Evolutionary conservation across 2,888 invertebrate genomes (phyloP).

Genomic region (Ophion ellenae): DNA sequence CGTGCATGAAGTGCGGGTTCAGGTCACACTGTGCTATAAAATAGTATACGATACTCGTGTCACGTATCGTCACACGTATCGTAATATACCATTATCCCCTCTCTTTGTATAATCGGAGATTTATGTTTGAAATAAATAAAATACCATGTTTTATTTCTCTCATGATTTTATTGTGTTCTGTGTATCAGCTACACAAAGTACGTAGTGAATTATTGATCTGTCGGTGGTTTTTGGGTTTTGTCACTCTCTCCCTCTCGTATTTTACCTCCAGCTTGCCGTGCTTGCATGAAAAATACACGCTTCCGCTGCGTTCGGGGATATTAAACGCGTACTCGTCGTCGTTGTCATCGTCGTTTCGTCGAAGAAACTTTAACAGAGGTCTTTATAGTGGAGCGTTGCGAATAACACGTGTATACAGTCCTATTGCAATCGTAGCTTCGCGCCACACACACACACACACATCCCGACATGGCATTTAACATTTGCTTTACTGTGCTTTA

Average conservation of each 20-base stretch:
- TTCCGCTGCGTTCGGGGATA: too few species aligned
- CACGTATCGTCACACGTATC: too few species aligned
- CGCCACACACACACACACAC: too few species aligned
- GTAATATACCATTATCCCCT: too few species aligned
- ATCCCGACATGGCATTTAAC: too few species aligned
- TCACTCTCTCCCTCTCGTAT: background rate
- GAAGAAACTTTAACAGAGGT: background rate
- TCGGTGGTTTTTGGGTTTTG: constrained; percentile 64
- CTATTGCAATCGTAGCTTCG: too few species aligned
- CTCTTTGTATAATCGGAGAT: background rate
- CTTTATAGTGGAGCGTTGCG: background rate
- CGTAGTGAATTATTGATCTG: constrained; percentile 79
- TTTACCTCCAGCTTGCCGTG: background rate
- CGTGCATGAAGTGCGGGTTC: too few species aligned
- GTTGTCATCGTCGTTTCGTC: background rate
- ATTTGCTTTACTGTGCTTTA: too few species aligned
- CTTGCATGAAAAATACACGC: background rate
- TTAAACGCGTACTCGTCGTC: background rate
- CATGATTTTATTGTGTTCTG: constrained; percentile 76
- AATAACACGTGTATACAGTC: background rate
- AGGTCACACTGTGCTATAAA: too few species aligned
- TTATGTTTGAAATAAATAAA: background rate
- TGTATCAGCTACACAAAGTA: constrained; percentile 77
- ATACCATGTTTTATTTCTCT: constrained; percentile 65
- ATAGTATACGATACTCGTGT: too few species aligned